Percentiles rank a stretch among this genome's conserved stretches.
phyloP scores from a whole-genome alignment of 2,888 invertebrate species.

The Cataglyphis livida region DNA sequence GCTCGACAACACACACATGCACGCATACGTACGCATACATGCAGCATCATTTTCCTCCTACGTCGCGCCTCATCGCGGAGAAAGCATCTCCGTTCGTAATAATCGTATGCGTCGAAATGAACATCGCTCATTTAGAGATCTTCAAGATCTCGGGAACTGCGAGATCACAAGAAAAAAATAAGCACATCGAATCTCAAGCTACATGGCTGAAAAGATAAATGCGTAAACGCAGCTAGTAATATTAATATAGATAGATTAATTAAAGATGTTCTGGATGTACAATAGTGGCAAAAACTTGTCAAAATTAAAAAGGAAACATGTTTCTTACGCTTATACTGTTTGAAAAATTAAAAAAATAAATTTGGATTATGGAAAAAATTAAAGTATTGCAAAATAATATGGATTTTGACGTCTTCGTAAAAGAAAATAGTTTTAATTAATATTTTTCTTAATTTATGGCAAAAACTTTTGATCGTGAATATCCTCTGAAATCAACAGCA shows the following conservation, averaged over 20 bases:
- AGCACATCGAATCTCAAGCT: neutral
- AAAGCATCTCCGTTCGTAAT: neutral
- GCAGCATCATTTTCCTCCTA: neutral
- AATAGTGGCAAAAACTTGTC: too few relatives aligned
- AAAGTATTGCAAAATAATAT: too few relatives aligned
- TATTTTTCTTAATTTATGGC: too few relatives aligned
- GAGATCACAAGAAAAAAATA: neutral
- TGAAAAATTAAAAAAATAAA: too few relatives aligned
- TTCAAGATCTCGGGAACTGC: neutral
- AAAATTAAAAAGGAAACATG: too few relatives aligned
- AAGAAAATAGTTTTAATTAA: too few relatives aligned
- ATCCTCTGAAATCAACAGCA: too few relatives aligned
- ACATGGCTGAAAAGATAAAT: neutral
- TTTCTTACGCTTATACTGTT: too few relatives aligned
- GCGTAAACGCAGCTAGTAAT: neutral
- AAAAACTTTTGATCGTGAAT: too few relatives aligned
- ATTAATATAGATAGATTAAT: constrained; percentile 10
- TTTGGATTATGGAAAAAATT: too few relatives aligned
- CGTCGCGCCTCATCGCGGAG: neutral
- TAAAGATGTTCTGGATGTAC: neutral
- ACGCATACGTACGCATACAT: neutral
- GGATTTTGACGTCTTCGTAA: too few relatives aligned
- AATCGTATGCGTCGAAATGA: neutral
- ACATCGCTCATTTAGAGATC: neutral
- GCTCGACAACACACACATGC: neutral